A percentile compares a stretch with the other conserved stretches of the same genome.
Conservation (phyloP, 2,888 invertebrate genomes). For the Andrena bicolor region DNA sequence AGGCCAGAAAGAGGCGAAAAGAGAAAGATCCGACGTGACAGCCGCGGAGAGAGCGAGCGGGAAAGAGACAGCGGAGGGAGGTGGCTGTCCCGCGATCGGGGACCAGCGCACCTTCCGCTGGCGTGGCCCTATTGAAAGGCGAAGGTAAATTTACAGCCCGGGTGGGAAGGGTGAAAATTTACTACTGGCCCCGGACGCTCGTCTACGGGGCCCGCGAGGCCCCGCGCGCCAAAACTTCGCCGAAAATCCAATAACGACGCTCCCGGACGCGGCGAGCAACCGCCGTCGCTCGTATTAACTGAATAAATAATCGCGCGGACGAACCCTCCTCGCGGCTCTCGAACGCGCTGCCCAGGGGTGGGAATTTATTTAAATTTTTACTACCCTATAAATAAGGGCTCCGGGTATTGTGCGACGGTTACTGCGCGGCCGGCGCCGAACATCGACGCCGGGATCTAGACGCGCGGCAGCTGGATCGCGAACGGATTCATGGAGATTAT, state of each 20-base stretch:
- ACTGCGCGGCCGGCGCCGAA: conserved; percentile 37
- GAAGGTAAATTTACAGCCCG: conserved; percentile 79
- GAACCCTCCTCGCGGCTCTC: conserved; percentile 38
- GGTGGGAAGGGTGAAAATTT: conserved; percentile 80
- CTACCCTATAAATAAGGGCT: conserved; percentile 76
- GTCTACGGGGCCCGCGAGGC: conserved; percentile 42
- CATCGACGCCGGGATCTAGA: conserved; percentile 53
- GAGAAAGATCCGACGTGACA: not conserved
- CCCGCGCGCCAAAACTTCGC: conserved; percentile 67
- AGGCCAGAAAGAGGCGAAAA: conserved; percentile 26
- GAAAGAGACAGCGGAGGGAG: conserved; percentile 11
- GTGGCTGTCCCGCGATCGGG: conserved; percentile 23
- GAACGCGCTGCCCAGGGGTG: conserved; percentile 28
- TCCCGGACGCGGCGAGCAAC: conserved; percentile 44
- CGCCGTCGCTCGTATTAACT: conserved; percentile 70
- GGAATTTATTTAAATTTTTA: conserved; percentile 80
- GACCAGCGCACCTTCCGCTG: conserved; percentile 52
- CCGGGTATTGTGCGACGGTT: conserved; percentile 67
- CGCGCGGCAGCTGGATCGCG: conserved; percentile 32
- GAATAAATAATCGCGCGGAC: conserved; percentile 76
- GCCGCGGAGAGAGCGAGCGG: not conserved
- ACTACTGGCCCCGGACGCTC: conserved; percentile 68
- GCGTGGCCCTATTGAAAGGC: conserved; percentile 75
- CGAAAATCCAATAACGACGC: conserved; percentile 74
- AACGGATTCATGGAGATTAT: conserved; percentile 56